Evolutionary conservation across 2,797 vertebrate genomes (phyloP).

Genomic region (Simalia tracyae): DNA sequence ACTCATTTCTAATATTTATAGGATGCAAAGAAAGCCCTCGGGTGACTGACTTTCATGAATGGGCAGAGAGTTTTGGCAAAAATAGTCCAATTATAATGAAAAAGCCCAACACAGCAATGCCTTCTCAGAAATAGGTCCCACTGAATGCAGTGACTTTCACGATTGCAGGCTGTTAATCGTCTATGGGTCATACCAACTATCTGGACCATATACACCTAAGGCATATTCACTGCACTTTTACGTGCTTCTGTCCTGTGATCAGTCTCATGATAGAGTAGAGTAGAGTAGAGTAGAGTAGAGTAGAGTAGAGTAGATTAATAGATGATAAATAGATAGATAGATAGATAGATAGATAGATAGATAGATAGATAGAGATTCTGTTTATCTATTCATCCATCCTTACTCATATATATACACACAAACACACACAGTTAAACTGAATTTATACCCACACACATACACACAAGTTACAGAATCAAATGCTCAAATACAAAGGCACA

Average conservation of each 20-base stretch:
- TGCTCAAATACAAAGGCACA: not conserved
- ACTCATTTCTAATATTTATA: not conserved
- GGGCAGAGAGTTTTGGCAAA: not conserved
- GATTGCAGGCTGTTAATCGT: not conserved
- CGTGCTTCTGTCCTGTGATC: not conserved
- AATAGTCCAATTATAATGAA: not conserved
- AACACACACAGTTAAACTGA: not conserved
- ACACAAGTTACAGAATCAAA: not conserved
- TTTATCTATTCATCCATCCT: too few relatives aligned
- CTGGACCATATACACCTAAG: not conserved
- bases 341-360: not conserved
- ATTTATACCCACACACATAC: not conserved
- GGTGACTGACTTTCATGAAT: not conserved
- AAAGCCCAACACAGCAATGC: not conserved
- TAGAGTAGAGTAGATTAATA: too few relatives aligned
- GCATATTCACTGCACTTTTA: not conserved
- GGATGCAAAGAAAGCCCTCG: not conserved
- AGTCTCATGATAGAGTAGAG: not conserved
- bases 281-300: too few relatives aligned
- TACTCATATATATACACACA: too few relatives aligned
- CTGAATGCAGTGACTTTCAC: not conserved
- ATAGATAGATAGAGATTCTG: not conserved
- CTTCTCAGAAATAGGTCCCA: not conserved
- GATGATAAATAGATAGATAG: too few relatives aligned
- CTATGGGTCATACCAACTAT: not conserved